Conservation (phyloP, 1,140 invertebrate genomes). For the Drosophila fuyamai region DNA sequence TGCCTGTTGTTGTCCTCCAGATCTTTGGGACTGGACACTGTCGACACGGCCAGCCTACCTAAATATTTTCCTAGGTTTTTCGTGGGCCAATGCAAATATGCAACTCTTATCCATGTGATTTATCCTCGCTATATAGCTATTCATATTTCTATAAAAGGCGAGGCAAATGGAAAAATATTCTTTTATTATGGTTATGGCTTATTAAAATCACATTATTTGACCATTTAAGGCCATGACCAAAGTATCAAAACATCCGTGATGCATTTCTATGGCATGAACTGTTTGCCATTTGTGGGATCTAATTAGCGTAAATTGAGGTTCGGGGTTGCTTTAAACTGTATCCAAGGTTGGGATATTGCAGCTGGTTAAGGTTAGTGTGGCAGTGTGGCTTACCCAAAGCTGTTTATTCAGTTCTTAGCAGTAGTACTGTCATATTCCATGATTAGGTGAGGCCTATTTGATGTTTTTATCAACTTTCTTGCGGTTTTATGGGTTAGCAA, state of each 20-base stretch:
- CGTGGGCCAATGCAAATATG: conserved; percentile 68
- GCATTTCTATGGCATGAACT: conserved; percentile 25
- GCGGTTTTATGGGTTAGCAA: conserved; percentile 4
- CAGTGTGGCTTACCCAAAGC: not conserved
- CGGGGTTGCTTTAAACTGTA: conserved; percentile 13
- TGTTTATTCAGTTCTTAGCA: conserved; percentile 8
- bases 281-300: conserved; percentile 43
- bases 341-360: conserved; percentile 5
- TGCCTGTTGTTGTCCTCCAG: conserved; percentile 46
- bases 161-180: conserved; percentile 37
- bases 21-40: conserved; percentile 54
- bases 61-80: conserved; percentile 69
- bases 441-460: conserved; percentile 5
- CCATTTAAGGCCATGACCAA: conserved; percentile 24
- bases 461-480: conserved; percentile 11
- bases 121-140: conserved; percentile 17
- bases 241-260: conserved; percentile 56
- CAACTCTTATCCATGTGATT: conserved; percentile 31
- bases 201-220: conserved; percentile 70
- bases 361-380: not conserved
- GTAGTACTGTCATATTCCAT: not conserved
- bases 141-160: conserved; percentile 27
- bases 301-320: conserved; percentile 39
- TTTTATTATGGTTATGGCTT: conserved; percentile 57
- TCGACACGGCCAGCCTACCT: conserved; percentile 75